Percentiles rank a stretch among this genome's conserved stretches.
phyloP scores from a whole-genome alignment of 2,797 vertebrate genomes.

The Myiotriccus ornatus region DNA sequence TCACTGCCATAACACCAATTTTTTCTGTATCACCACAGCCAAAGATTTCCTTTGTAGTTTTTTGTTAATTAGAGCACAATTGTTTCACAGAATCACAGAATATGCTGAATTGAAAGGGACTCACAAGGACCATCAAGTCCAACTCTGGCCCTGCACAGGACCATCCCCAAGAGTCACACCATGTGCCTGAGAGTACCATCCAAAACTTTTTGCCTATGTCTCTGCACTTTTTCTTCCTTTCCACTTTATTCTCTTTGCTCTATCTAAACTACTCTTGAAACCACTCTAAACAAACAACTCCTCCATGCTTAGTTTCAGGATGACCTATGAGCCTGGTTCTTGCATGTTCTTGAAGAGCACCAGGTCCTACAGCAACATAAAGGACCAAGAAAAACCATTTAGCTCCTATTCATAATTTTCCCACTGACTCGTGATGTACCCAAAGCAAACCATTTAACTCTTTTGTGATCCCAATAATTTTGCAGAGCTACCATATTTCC shows the following conservation, averaged over 20 bases:
- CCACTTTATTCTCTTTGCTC: not conserved
- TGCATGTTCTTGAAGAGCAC: not conserved
- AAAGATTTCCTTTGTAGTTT: not conserved
- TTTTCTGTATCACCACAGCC: not conserved
- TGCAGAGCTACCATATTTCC: not conserved
- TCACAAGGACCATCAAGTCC: not conserved
- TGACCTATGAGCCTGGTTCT: not conserved
- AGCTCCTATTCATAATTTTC: not conserved
- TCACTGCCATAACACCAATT: not conserved
- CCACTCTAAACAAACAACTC: not conserved
- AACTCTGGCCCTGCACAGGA: not conserved
- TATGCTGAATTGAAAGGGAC: not conserved
- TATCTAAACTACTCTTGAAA: not conserved
- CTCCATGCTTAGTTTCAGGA: not conserved
- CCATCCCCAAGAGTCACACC: not conserved
- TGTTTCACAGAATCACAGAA: not conserved
- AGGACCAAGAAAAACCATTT: not conserved
- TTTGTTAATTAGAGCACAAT: not conserved
- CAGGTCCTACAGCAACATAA: not conserved
- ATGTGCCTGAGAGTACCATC: not conserved
- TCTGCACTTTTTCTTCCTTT: not conserved
- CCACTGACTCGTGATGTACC: not conserved
- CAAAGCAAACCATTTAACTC: not conserved
- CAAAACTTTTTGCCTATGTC: not conserved
- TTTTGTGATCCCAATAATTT: not conserved